Conservation (phyloP, 2,113 vertebrate genomes). For the Jacana jacana region DNA sequence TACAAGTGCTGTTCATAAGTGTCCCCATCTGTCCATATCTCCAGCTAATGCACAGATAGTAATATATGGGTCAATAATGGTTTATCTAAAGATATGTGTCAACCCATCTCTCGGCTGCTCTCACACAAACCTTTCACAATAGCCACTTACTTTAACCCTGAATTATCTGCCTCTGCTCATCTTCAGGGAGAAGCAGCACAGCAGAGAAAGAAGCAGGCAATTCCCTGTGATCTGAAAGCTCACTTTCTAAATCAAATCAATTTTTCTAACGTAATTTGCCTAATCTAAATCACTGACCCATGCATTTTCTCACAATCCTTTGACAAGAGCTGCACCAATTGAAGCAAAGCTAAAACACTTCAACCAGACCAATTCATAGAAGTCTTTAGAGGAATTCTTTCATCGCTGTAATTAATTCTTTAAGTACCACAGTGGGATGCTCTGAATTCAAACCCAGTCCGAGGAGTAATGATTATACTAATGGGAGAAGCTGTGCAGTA, state of each 20-base stretch:
- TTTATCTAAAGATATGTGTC: not conserved
- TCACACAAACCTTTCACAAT: constrained; percentile 14
- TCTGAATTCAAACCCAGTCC: constrained; percentile 61
- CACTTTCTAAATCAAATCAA: constrained; percentile 59
- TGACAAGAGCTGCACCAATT: constrained; percentile 56
- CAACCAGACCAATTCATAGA: constrained; percentile 51
- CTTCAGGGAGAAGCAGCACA: not conserved
- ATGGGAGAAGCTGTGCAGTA: constrained; percentile 64
- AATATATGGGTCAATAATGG: not conserved
- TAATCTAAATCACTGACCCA: constrained; percentile 51
- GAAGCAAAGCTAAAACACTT: constrained; percentile 55
- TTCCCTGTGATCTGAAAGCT: constrained; percentile 23
- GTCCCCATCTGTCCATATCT: fast-evolving
- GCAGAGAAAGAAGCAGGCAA: constrained; percentile 29
- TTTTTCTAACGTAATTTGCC: constrained; percentile 58
- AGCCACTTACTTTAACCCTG: constrained; percentile 51
- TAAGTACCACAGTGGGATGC: constrained; percentile 61
- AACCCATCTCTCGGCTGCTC: not conserved
- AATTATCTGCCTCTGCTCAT: constrained; percentile 15
- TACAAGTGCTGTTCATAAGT: not conserved
- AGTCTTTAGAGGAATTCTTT: constrained; percentile 65
- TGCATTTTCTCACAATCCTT: constrained; percentile 44
- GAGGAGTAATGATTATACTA: constrained; percentile 66
- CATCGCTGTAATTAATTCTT: constrained; percentile 65
- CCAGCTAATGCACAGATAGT: not conserved